Percentiles rank a stretch among this genome's conserved stretches.
These are phyloP conservation scores for Bursaphelenchus mucronatus DNA, from an alignment of 1,140 invertebrate species.

Conservation along the genomic window DNA sequence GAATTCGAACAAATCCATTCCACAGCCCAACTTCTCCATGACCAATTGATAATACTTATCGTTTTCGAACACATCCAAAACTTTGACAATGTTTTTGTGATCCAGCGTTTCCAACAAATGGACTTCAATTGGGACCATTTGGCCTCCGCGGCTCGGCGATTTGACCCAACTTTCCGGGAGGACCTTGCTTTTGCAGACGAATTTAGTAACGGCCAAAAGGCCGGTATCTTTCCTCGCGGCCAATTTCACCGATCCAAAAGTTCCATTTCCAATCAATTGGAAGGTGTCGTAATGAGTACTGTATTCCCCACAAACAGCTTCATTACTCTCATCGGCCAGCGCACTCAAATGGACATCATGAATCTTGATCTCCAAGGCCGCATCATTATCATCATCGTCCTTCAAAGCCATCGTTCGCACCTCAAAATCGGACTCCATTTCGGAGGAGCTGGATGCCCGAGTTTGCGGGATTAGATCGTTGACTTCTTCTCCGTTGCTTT, in stretches of 20 bases:
- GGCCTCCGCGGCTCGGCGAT: constrained; percentile 28
- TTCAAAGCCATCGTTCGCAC: constrained; percentile 19
- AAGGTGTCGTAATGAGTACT: constrained; percentile 69
- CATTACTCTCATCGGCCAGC: constrained; percentile 49
- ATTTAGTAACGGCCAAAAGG: constrained; percentile 71
- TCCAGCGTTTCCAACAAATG: constrained; percentile 68
- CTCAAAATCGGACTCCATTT: constrained; percentile 23
- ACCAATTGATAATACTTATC: constrained; percentile 72
- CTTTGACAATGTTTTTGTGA: constrained; percentile 72
- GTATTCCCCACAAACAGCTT: constrained; percentile 62
- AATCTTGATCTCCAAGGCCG: constrained; percentile 3
- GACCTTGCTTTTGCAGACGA: constrained; percentile 71
- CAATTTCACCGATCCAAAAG: constrained; percentile 73
- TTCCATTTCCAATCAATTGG: constrained; percentile 72
- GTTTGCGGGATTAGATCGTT: constrained; percentile 7
- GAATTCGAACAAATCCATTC: constrained; percentile 76
- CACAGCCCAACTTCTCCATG: constrained; percentile 75
- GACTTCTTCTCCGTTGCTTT: constrained; percentile 19
- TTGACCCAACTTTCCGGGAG: constrained; percentile 70
- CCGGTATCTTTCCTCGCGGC: constrained; percentile 68
- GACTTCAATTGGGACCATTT: constrained; percentile 69
- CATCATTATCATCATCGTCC: constrained; percentile 10
- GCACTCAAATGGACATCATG: constrained; percentile 20
- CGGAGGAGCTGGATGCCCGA: constrained; percentile 15
- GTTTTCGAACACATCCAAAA: constrained; percentile 73